phyloP scores from a whole-genome alignment of 2,888 invertebrate genomes.

The Rotaria macrura region DNA sequence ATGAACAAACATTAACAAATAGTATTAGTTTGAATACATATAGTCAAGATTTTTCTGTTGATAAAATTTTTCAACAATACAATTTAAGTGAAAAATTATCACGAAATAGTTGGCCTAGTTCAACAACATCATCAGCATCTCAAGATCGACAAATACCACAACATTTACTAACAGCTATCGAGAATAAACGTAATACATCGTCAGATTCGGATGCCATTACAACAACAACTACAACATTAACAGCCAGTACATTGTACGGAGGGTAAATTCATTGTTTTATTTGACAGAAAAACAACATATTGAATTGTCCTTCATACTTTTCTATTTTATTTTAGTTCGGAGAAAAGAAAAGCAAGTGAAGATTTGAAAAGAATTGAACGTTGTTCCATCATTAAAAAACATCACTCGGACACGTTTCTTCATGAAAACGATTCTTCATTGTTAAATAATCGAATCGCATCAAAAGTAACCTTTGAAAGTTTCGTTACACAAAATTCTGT shows the following conservation, averaged over 20 bases:
- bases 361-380: neutral
- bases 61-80: neutral
- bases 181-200: neutral
- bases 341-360: neutral
- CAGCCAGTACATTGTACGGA: neutral
- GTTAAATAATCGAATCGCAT: neutral
- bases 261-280: neutral
- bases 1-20: neutral
- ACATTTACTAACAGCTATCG: neutral
- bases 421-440: neutral
- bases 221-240: neutral
- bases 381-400: neutral
- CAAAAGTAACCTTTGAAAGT: constrained; percentile 11
- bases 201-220: constrained; percentile 10
- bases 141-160: neutral
- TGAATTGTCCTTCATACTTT: no score
- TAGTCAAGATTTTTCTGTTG: neutral
- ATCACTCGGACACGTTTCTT: neutral
- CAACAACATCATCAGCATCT: neutral
- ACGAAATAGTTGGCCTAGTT: neutral
- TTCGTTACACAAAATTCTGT: neutral
- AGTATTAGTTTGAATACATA: neutral
- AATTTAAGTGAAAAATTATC: neutral
- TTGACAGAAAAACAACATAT: no score
- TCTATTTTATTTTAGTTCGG: neutral